Conservation (phyloP, 1,140 invertebrate genomes). For the Akabosia matsudoensis region DNA sequence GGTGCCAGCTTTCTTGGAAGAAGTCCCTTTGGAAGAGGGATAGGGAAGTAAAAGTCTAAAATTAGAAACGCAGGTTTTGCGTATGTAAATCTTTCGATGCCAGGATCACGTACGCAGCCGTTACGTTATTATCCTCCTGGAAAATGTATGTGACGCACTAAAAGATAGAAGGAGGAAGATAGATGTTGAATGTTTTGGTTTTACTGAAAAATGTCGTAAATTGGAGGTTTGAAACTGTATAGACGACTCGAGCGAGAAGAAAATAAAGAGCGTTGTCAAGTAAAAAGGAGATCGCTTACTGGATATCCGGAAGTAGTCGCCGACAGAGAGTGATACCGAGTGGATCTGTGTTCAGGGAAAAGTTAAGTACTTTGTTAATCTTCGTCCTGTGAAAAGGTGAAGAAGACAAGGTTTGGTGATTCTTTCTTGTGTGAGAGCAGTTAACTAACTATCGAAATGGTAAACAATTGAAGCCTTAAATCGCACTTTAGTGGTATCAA, state of each 20-base stretch:
- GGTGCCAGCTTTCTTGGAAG: neutral
- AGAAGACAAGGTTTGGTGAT: neutral
- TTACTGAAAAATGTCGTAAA: no score
- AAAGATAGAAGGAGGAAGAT: no score
- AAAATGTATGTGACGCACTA: no score
- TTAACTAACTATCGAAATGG: neutral
- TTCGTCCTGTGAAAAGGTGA: neutral
- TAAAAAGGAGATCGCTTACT: neutral
- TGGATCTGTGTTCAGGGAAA: neutral
- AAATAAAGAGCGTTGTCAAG: no score
- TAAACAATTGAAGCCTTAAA: no score
- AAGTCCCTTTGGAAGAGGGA: neutral
- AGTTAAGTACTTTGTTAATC: conserved; percentile 4
- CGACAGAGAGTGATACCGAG: neutral
- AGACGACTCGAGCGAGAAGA: no score
- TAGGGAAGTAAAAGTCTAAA: neutral
- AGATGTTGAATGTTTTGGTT: no score
- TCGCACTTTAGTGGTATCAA: no score
- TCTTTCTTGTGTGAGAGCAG: neutral
- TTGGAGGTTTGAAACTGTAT: no score
- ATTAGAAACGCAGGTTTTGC: neutral
- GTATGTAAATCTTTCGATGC: neutral
- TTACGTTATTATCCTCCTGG: neutral
- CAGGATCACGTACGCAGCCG: neutral
- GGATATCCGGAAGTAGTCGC: conserved; percentile 15